These are phyloP conservation scores for Drosophila kepulauana DNA, from an alignment of 1,140 invertebrate genomes.

Conservation along the genomic window DNA sequence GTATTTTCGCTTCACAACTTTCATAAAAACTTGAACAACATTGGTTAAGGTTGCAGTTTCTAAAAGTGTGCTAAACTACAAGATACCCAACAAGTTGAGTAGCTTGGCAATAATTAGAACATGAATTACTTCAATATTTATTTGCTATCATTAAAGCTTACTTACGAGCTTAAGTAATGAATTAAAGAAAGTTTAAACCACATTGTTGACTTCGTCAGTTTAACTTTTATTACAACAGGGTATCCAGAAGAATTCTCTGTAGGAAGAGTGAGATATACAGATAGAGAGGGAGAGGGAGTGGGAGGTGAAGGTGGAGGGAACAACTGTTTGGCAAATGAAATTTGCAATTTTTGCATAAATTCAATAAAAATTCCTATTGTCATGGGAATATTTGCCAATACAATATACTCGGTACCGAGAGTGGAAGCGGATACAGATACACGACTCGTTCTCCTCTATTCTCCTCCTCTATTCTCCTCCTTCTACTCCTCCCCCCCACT, in stretches of 20 bases:
- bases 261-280: not conserved
- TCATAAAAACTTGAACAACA: constrained; percentile 48
- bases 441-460: not conserved
- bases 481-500: not conserved
- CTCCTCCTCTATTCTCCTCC: too few relatives aligned
- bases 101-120: too few relatives aligned
- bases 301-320: not conserved
- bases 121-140: too few relatives aligned
- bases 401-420: constrained; percentile 49
- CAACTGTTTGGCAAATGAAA: constrained; percentile 66
- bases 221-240: not conserved
- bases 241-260: not conserved
- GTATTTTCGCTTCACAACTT: constrained; percentile 31
- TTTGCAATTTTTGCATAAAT: constrained; percentile 82
- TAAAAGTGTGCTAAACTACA: not conserved
- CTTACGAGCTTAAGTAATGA: too few relatives aligned
- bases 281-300: not conserved
- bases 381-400: constrained; percentile 83
- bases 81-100: not conserved
- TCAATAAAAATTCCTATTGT: constrained; percentile 84
- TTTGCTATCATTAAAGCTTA: too few relatives aligned
- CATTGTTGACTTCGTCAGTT: too few relatives aligned
- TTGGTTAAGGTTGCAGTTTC: constrained; percentile 4
- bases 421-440: not conserved
- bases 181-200: too few relatives aligned